Conservation (phyloP, 30 jellyfish, hydroid and myxozoan species). For the Chironex yamaguchii region DNA sequence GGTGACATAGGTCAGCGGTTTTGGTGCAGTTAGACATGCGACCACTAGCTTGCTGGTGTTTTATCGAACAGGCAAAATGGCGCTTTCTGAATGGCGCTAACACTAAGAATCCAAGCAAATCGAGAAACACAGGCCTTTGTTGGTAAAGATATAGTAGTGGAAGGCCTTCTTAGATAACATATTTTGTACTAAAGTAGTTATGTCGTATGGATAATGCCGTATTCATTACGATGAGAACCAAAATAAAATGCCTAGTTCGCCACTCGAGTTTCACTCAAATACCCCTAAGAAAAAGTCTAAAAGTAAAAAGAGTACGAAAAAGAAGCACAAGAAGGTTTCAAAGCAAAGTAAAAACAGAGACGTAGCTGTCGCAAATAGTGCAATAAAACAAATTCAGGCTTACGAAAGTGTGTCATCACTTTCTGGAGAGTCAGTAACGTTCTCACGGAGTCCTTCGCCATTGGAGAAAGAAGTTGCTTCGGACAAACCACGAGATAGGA, state of each 20-base stretch:
- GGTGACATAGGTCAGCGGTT: background rate
- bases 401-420: constrained; percentile 77
- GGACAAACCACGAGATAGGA: background rate
- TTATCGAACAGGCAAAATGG: background rate
- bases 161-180: background rate
- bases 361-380: constrained; percentile 44
- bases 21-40: background rate
- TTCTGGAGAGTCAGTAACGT: background rate
- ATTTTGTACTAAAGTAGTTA: background rate
- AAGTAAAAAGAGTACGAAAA: constrained; percentile 55
- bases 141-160: too few species aligned
- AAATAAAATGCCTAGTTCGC: constrained; percentile 79
- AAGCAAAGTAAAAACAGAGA: constrained; percentile 46
- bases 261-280: constrained; percentile 69
- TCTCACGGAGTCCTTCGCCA: background rate
- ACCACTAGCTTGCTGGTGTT: background rate
- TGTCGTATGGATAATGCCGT: background rate
- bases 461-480: background rate
- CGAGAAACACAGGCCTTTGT: too few species aligned
- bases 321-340: constrained; percentile 74
- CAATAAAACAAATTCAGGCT: constrained; percentile 74
- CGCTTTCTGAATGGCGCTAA: background rate
- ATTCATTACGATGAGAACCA: constrained; percentile 72
- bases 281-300: constrained; percentile 51
- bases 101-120: too few species aligned